phyloP scores from a whole-genome alignment of 2,888 invertebrate species.

The Chironomus tentans region DNA sequence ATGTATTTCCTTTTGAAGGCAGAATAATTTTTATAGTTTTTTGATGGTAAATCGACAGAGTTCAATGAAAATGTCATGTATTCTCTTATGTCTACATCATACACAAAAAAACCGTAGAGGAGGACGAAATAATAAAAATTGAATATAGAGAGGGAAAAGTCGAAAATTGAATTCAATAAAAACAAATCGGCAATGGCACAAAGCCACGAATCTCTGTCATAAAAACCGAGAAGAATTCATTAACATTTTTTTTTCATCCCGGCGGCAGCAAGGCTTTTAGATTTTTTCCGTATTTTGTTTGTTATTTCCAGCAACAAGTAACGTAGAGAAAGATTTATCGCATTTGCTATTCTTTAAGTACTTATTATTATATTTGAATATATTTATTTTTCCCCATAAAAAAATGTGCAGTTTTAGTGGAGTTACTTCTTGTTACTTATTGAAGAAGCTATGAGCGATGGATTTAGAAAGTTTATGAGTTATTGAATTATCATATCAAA shows the following conservation, averaged over 20 bases:
- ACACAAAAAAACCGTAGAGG: not conserved
- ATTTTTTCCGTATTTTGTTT: not conserved
- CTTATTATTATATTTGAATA: no score
- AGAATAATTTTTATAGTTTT: slow-evolving; percentile 14
- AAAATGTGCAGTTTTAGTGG: no score
- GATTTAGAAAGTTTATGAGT: not conserved
- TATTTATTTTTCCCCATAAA: no score
- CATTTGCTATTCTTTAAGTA: no score
- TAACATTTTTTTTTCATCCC: not conserved
- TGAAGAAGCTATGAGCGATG: no score
- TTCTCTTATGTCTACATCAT: slow-evolving; percentile 4
- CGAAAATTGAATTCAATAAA: slow-evolving; percentile 8
- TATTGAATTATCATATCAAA: no score
- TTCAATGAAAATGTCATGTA: not conserved
- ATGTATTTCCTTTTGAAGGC: slow-evolving; percentile 10
- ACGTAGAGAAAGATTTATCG: not conserved
- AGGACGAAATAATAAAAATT: not conserved
- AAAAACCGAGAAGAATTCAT: slow-evolving; percentile 13
- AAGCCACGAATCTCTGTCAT: slow-evolving; percentile 22
- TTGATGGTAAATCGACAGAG: slow-evolving; percentile 2
- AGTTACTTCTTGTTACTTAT: no score
- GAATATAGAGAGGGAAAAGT: not conserved
- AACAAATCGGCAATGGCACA: slow-evolving; percentile 20
- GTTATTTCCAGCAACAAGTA: not conserved
- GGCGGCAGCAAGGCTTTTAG: not conserved